phyloP scores from a whole-genome alignment of 2,888 invertebrate species.

The Allacma fusca region DNA sequence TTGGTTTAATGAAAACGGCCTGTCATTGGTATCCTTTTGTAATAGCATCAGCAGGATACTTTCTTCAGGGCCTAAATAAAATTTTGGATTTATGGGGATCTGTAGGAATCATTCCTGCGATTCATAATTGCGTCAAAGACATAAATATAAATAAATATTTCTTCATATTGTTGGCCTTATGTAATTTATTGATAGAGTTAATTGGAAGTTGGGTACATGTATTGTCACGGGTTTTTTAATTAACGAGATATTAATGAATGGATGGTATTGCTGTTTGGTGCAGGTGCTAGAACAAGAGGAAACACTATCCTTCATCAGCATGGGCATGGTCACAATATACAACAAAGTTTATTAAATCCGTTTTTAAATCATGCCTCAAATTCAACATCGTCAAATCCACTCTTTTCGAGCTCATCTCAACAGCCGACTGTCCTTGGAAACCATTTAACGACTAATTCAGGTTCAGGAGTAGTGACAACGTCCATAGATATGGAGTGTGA shows the following conservation, averaged over 20 bases:
- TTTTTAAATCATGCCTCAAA: slow-evolving; percentile 50
- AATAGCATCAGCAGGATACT: slow-evolving; percentile 24
- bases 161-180: no score
- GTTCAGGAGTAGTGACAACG: slow-evolving; percentile 45
- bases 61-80: slow-evolving; percentile 35
- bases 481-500: slow-evolving; percentile 80
- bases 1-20: slow-evolving; percentile 23
- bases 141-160: background rate
- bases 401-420: slow-evolving; percentile 36
- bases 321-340: slow-evolving; percentile 52
- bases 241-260: no score
- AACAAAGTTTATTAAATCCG: slow-evolving; percentile 57
- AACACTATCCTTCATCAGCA: slow-evolving; percentile 40
- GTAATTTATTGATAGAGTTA: no score
- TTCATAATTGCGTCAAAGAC: slow-evolving; percentile 10
- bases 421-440: slow-evolving; percentile 34
- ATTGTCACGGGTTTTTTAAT: no score
- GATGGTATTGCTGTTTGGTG: background rate
- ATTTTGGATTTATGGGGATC: slow-evolving; percentile 25
- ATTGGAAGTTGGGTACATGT: no score
- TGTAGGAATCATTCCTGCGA: background rate
- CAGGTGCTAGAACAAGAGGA: slow-evolving; percentile 37
- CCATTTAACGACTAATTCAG: slow-evolving; percentile 44
- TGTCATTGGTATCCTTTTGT: slow-evolving; percentile 17
- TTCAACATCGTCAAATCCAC: slow-evolving; percentile 43